A percentile compares a stretch with the other conserved stretches of the same genome.
Evolutionary conservation across 2,797 vertebrate species (phyloP).

Genomic region (Tadarida brasiliensis): DNA sequence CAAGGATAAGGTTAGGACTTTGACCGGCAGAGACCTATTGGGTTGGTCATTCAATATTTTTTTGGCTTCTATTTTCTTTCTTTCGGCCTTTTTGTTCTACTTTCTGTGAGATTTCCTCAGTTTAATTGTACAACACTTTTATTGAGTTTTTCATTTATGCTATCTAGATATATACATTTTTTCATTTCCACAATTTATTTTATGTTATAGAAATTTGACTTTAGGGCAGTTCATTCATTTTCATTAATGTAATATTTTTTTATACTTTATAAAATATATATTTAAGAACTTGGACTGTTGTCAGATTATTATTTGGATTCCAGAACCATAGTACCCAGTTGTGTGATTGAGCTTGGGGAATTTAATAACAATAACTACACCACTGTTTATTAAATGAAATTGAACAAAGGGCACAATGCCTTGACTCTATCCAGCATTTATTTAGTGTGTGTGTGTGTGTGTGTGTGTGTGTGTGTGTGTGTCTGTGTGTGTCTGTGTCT

Average conservation of each 20-base stretch:
- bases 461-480: not conserved
- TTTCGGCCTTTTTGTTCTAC: not conserved
- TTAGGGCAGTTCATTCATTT: not conserved
- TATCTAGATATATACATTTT: not conserved
- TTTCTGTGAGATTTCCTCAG: not conserved
- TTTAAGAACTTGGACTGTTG: not conserved
- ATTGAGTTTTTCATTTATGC: not conserved
- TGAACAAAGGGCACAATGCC: not conserved
- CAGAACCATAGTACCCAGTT: not conserved
- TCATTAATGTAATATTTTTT: not conserved
- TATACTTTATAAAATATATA: not conserved
- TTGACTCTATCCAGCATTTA: not conserved
- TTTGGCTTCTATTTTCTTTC: not conserved
- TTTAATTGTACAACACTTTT: not conserved
- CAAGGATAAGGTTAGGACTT: not conserved
- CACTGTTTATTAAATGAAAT: not conserved
- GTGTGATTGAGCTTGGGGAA: not conserved
- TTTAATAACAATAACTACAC: not conserved
- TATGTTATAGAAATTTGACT: not conserved
- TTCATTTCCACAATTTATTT: not conserved
- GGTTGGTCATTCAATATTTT: not conserved
- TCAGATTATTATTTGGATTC: not conserved
- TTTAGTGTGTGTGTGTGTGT: not conserved
- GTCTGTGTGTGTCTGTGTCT: not conserved
- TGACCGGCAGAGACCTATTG: not conserved